Percentiles rank a stretch among this genome's conserved stretches.
Conservation (phyloP, 2,113 vertebrate genomes). For the Prunella fulvescens region DNA sequence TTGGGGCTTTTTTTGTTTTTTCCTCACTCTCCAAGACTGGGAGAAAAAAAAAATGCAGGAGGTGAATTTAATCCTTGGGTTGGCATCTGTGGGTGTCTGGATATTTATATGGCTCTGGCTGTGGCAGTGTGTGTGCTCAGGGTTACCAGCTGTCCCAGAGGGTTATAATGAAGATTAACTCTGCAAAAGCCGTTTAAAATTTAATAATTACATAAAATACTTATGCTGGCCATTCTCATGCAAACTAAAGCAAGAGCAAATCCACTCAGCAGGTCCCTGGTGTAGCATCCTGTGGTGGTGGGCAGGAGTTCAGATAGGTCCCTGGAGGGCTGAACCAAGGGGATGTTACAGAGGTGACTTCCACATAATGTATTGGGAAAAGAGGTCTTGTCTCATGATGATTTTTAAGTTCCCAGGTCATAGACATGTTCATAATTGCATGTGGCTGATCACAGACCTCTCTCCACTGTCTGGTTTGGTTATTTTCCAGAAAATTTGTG, state of each 20-base stretch:
- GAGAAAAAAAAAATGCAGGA: not conserved
- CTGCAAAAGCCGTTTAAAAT: not conserved
- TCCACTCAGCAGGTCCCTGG: not conserved
- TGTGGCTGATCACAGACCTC: not conserved
- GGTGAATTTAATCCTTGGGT: not conserved
- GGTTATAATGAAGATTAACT: conserved; percentile 44
- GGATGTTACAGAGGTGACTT: not conserved
- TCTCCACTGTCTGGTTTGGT: not conserved
- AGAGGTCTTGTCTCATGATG: not conserved
- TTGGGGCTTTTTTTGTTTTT: not conserved
- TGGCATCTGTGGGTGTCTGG: conserved; percentile 5
- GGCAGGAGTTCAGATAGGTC: not conserved
- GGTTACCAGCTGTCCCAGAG: conserved; percentile 15
- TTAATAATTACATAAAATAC: conserved; percentile 37
- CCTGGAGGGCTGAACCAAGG: not conserved
- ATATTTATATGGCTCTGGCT: conserved; percentile 14
- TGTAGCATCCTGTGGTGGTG: fast-evolving
- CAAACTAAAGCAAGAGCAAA: not conserved
- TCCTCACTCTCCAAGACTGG: not conserved
- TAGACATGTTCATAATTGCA: not conserved
- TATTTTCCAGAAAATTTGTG: not conserved
- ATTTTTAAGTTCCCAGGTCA: not conserved
- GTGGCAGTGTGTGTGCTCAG: not conserved
- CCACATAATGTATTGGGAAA: fast-evolving
- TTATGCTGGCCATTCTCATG: not conserved